Evolutionary conservation across 2,113 vertebrate species (phyloP), one percentile per base, ranked within the genome.

Genomic region (Gasterosteus aculeatus): DNA sequence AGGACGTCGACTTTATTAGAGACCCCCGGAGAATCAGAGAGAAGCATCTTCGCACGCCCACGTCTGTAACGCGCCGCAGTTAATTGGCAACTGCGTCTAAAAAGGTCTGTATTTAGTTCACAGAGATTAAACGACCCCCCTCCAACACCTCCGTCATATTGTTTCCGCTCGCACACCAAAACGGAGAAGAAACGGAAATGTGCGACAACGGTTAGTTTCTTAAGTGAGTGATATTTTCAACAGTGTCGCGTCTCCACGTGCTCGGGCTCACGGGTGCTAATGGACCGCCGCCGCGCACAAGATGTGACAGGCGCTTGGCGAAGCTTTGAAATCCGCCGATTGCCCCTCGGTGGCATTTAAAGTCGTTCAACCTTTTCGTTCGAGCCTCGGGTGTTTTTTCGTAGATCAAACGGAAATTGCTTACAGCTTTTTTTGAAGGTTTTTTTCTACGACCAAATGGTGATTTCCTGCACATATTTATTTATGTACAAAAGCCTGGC

Each of bases 341-440:
- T 75, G 44, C 58, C 44, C 58, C 58, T 69, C 51, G n/a, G 68
- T 86, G 81, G 72, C 85, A 85, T 83, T 86, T 86, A 81, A 82
- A 82, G 70, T 69, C 71, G 80, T 66, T 72, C 68, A 75, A 42
- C 56, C 72, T 71, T 84, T 26, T 82, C 16, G 1, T 67, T 69
- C 75, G 59, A 62, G 72, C 54, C 70, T 6, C 19, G 31, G 69
- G 72, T 72, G 11, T 41, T 81, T 78, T 41, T 81, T 78, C n/a
- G 9, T 14, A 26, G 60, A 84, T 86, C 59, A 75, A 64, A 78
- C 69, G 18, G 58, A 78, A 75, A 72, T 78, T 80, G 69, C 75
- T 85, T 77, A 73, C 75, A 57, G 19, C 39, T 65, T 84, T 70
- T 72, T 70, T 72, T 35, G 74, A 72, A 58, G 44, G 22, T 69